Percentiles rank a stretch among this genome's conserved stretches.
phyloP scores from a whole-genome alignment of 2,888 invertebrate species.

The Lasioglossum malachurum region DNA sequence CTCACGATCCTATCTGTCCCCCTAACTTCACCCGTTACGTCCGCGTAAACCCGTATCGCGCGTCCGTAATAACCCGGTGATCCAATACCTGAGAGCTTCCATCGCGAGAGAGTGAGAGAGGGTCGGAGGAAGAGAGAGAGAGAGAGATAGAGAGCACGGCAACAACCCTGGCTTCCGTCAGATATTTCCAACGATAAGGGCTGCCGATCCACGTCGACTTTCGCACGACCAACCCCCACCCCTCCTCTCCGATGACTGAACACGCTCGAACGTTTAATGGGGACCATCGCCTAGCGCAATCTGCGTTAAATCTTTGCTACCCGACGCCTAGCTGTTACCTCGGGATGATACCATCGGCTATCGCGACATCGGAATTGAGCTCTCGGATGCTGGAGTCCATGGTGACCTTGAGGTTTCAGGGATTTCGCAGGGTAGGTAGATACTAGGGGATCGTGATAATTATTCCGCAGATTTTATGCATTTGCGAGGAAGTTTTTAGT shows the following conservation, averaged over 20 bases:
- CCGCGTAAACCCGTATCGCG: slow-evolving; percentile 59
- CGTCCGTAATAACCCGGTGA: slow-evolving; percentile 54
- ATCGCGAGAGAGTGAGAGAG: neutral
- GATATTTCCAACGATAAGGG: slow-evolving; percentile 61
- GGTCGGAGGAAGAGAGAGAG: neutral
- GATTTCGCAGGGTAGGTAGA: neutral
- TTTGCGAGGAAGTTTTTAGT: neutral
- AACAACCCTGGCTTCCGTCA: slow-evolving; percentile 31
- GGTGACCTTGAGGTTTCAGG: neutral
- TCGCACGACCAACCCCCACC: neutral
- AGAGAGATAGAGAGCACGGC: slow-evolving; percentile 1
- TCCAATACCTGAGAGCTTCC: slow-evolving; percentile 53
- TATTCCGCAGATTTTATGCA: neutral
- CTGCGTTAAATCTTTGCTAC: slow-evolving; percentile 13
- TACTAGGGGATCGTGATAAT: neutral
- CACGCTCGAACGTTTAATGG: slow-evolving; percentile 18
- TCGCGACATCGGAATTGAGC: neutral
- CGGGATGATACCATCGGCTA: neutral
- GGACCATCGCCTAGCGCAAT: slow-evolving; percentile 6
- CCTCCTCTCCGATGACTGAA: slow-evolving; percentile 5
- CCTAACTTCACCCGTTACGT: slow-evolving; percentile 67
- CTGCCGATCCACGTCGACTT: slow-evolving; percentile 24
- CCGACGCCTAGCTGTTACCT: neutral
- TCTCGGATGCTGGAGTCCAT: neutral
- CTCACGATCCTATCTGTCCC: slow-evolving; percentile 67